A percentile compares a stretch with the other conserved stretches of the same genome.
These are phyloP conservation scores for Tetranychus truncatus DNA, from an alignment of 2,888 invertebrate genomes.

Conservation along the genomic window DNA sequence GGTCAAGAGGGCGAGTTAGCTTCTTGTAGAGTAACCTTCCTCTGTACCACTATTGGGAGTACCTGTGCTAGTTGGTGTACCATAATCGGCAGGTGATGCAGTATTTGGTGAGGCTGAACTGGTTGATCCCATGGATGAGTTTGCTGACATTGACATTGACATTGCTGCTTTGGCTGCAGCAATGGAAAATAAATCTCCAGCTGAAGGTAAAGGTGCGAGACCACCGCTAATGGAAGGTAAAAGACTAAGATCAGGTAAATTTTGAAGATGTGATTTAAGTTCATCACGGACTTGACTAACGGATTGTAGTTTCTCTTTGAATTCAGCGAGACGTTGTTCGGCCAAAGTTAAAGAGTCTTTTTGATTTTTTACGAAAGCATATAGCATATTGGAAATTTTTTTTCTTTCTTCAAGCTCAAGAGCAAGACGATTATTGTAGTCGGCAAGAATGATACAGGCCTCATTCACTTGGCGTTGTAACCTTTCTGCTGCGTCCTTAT, in stretches of 20 bases:
- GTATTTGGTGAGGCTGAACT: constrained; percentile 17
- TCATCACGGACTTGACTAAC: constrained; percentile 67
- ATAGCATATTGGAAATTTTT: constrained; percentile 62
- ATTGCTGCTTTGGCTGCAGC: constrained; percentile 4
- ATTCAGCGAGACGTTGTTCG: constrained; percentile 75
- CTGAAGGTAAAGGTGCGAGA: constrained; percentile 76
- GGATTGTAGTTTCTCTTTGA: constrained; percentile 68
- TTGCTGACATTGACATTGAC: neutral
- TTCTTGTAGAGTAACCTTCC: neutral
- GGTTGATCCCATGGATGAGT: constrained; percentile 9
- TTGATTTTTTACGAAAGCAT: constrained; percentile 60
- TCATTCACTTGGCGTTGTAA: constrained; percentile 66
- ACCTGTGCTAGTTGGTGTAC: constrained; percentile 13
- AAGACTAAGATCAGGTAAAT: constrained; percentile 75
- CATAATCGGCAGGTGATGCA: constrained; percentile 17
- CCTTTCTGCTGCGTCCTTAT: constrained; percentile 57
- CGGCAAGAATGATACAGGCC: constrained; percentile 62
- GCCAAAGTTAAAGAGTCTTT: constrained; percentile 65
- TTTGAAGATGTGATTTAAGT: constrained; percentile 76
- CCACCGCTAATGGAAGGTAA: constrained; percentile 81
- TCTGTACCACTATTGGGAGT: constrained; percentile 14
- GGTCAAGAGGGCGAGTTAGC: neutral
- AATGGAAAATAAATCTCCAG: constrained; percentile 47
- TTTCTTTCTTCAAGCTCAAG: constrained; percentile 76
- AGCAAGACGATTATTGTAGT: constrained; percentile 67